Conservation (phyloP, 1,140 invertebrate species). For the Gonioctena quinquepunctata region DNA sequence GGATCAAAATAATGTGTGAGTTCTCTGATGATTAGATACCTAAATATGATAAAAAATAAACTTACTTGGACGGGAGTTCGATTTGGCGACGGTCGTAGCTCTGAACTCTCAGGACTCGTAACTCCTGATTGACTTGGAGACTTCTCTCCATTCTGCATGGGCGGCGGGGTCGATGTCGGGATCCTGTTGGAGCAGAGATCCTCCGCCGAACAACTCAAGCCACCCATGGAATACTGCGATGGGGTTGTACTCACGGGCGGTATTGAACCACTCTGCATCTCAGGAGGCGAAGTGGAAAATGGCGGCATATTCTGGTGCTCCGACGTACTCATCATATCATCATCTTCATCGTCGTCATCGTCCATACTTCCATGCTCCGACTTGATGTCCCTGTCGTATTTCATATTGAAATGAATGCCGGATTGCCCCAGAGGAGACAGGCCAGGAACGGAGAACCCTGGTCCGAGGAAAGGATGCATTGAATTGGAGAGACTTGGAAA, state of each 20-base stretch:
- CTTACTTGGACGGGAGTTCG: slow-evolving; percentile 52
- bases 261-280: slow-evolving; percentile 62
- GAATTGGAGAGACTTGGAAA: slow-evolving; percentile 56
- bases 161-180: slow-evolving; percentile 51
- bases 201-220: slow-evolving; percentile 56
- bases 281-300: slow-evolving; percentile 75
- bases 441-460: slow-evolving; percentile 64
- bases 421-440: slow-evolving; percentile 63
- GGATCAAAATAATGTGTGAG: too few relatives aligned
- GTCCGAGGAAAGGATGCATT: slow-evolving; percentile 64
- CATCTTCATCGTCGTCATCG: slow-evolving; percentile 65
- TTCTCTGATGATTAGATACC: too few relatives aligned
- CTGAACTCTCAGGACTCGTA: slow-evolving; percentile 53
- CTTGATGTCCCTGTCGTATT: slow-evolving; percentile 67
- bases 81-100: slow-evolving; percentile 48
- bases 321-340: slow-evolving; percentile 50
- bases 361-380: slow-evolving; percentile 64
- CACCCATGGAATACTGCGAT: slow-evolving; percentile 62
- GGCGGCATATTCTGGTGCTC: slow-evolving; percentile 54
- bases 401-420: slow-evolving; percentile 63
- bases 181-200: slow-evolving; percentile 53
- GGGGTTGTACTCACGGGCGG: slow-evolving; percentile 69
- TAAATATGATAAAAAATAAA: too few relatives aligned
- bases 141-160: slow-evolving; percentile 61
- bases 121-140: slow-evolving; percentile 51